Percentiles rank a stretch among this genome's conserved stretches.
phyloP scores from a whole-genome alignment of 2,888 invertebrate genomes.

The Trisateles emortualis region DNA sequence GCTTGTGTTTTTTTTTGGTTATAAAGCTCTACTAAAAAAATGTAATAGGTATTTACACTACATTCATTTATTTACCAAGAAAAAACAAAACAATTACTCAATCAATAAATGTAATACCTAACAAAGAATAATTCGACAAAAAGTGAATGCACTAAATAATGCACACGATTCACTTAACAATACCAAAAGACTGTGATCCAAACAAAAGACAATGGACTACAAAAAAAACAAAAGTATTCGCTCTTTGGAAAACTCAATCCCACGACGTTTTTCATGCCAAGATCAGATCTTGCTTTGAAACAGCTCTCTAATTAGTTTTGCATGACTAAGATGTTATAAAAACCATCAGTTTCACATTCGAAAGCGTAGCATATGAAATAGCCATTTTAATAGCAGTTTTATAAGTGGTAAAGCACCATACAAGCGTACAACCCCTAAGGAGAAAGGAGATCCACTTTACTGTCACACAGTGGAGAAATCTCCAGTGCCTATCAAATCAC shows the following conservation, averaged over 20 bases:
- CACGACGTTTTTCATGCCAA: slow-evolving; percentile 51
- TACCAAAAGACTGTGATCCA: slow-evolving; percentile 23
- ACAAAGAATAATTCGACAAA: background rate
- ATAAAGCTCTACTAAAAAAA: no score
- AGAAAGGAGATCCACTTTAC: no score
- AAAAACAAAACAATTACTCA: background rate
- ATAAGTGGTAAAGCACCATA: no score
- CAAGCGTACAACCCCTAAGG: no score
- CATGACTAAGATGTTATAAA: slow-evolving; percentile 72
- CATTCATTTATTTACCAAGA: background rate
- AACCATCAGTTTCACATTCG: slow-evolving; percentile 70
- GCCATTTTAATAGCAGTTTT: slow-evolving; percentile 38
- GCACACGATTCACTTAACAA: slow-evolving; percentile 8
- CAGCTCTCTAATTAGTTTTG: slow-evolving; percentile 72
- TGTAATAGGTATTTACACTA: no score
- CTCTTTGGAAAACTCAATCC: slow-evolving; percentile 49
- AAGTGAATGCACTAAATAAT: slow-evolving; percentile 15
- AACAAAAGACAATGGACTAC: slow-evolving; percentile 29
- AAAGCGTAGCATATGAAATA: slow-evolving; percentile 63
- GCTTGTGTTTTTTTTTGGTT: no score
- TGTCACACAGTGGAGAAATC: no score
- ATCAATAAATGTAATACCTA: background rate
- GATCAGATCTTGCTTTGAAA: slow-evolving; percentile 17
- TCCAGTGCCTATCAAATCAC: no score
- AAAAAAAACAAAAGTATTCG: slow-evolving; percentile 36